Base-by-base conservation (phyloP, 2,797 vertebrate genomes). In the Psittacula derbiana region DNA sequence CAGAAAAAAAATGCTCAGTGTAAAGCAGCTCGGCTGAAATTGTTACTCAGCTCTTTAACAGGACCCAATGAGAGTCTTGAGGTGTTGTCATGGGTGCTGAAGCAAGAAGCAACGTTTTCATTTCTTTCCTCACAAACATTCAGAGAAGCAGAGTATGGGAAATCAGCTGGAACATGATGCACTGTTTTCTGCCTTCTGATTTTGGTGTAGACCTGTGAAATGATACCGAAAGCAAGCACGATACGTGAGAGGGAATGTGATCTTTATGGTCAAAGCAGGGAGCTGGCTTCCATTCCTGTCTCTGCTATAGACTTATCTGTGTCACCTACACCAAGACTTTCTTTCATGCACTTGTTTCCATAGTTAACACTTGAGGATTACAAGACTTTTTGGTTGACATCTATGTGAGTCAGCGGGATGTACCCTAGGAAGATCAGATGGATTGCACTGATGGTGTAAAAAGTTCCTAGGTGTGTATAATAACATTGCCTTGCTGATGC, bases 1-100 rank as follows among this genome's bases (percentile, higher is more conserved):
- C 95, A 96, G 94, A 96, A 95, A 76, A 65, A 93, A 94, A 94
- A 55, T 43, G 90, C 91, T 97, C 91, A 28, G 33, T 95, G 93
- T 92, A 86, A 96, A 96, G 96, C 74, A 91, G 88, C 70, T 40
- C 2, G 2, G 79, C 92, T 93, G 92, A 97, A 96, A 95, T 96
- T 95, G 95, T 95, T 96, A 94, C 97, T 97, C 94, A 86, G 95
- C 86, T 96, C 64, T 86, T 95, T 88, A 69, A 64, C 31, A 44
- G 85, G 81, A 83, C 71, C 53, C 13, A 6, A 71, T 62, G 62
- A 66, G 78, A 85, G 55, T 93, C 86, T 89, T 64, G 91, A 92
- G 90, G 62, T 92, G 90, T 81, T 89, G 43, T 85, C 1, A 4
- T 83, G 44, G 50, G 75, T 12, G 8, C 80, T 0, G 0, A 71